Base-by-base conservation (phyloP, 2,113 vertebrate species). In the Laticauda colubrina region DNA sequence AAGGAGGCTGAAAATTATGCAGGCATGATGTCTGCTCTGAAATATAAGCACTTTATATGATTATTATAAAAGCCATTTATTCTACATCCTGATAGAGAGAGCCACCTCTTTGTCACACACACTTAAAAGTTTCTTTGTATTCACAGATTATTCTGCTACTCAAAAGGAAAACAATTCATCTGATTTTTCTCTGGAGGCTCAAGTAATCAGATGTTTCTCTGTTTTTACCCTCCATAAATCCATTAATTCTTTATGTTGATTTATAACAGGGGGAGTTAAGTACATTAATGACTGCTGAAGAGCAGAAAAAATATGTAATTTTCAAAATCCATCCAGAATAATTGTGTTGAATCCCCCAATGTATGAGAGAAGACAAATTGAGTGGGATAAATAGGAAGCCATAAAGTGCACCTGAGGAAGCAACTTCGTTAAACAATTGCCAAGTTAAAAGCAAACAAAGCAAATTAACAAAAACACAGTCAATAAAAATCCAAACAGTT, bases 201-300 rank as follows among this genome's bases (percentile, higher is more conserved):
- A 89, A 59, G 64, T 89, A 94, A 95, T 96, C 96, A 93, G 92
- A 93, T 93, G 94, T 91, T 89, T 94, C 90, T 94, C 85, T 39
- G 93, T 96, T 96, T 96, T 94, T 92, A 94, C 91, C 96, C 91
- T 92, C 81, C 90, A 95, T 91, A 93, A 94, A 93, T 57, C 91
- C 95, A 90, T 59, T 93, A 94, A 59, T 39, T 93, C 92, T 92
- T 96, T 61, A 95, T n/a, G 43, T 92, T 93, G 89, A 95, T 93
- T 97, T 95, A 69, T 89, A 95, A 94, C 45, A 69, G 87, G 14
- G 90, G 12, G 15, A 91, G 53, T 93, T 93, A 93, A 93, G 48
- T 92, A 91, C 90, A 95, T 94, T 95, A 94, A 93, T 87, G 89
- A 91, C 89, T 93, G 90, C 24, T 93, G 93, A 93, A 88, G 85